Evolutionary conservation across 2,888 invertebrate species (phyloP).

Genomic region (Cremastobaeus sp.): DNA sequence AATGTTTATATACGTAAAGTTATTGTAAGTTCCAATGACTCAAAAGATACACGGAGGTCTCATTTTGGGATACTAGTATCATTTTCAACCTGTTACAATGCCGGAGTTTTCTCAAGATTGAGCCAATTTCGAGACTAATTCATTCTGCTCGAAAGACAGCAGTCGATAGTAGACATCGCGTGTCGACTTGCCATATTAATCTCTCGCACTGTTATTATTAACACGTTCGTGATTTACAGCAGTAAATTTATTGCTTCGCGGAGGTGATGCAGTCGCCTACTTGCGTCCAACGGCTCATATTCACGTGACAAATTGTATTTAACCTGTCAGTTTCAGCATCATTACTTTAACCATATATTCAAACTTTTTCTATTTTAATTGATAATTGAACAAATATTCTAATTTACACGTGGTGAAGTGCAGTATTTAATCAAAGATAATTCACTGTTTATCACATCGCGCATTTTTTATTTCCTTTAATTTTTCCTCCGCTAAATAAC

Average conservation of each 20-base stretch:
- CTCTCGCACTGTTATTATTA: slow-evolving; percentile 52
- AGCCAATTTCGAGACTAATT: too few relatives aligned
- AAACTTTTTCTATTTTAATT: slow-evolving; percentile 16
- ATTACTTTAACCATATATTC: slow-evolving; percentile 17
- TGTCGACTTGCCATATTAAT: slow-evolving; percentile 42
- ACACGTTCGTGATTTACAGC: slow-evolving; percentile 61
- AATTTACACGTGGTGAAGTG: slow-evolving; percentile 12
- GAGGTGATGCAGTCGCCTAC: slow-evolving; percentile 60
- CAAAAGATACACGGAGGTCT: too few relatives aligned
- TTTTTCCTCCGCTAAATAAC: slow-evolving; percentile 19
- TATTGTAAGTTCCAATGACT: too few relatives aligned
- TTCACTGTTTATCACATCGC: too few relatives aligned
- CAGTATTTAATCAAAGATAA: too few relatives aligned
- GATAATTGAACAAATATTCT: slow-evolving; percentile 27
- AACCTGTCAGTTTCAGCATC: slow-evolving; percentile 38
- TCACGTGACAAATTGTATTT: slow-evolving; percentile 52
- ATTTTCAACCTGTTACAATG: too few relatives aligned
- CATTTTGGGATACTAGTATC: too few relatives aligned
- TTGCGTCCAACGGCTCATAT: slow-evolving; percentile 30
- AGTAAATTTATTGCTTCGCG: slow-evolving; percentile 48
- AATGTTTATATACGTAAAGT: too few relatives aligned
- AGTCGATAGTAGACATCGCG: slow-evolving; percentile 56
- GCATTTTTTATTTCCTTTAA: too few relatives aligned
- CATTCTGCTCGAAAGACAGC: too few relatives aligned
- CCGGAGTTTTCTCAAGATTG: too few relatives aligned